These are phyloP conservation scores for Chymomyza costata DNA, from an alignment of 1,140 invertebrate species.

Conservation along the genomic window DNA sequence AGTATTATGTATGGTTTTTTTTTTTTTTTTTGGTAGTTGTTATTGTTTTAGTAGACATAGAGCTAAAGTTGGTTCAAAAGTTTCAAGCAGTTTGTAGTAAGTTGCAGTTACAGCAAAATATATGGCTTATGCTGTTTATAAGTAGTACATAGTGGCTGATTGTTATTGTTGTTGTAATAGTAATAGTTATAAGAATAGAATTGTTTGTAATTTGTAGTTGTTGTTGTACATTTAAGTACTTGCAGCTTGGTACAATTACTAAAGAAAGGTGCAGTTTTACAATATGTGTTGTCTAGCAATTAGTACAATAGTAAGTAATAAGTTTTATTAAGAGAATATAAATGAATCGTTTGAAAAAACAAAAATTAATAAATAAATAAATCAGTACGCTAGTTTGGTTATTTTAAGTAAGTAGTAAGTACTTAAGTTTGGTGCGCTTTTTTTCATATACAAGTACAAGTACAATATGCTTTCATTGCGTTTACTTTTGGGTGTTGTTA, in stretches of 20 bases:
- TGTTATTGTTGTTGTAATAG: constrained; percentile 36
- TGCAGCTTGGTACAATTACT: constrained; percentile 64
- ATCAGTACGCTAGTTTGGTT: constrained; percentile 32
- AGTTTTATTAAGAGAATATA: too few relatives aligned
- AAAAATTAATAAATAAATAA: constrained; percentile 29
- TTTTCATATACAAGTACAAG: too few relatives aligned
- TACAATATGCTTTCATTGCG: too few relatives aligned
- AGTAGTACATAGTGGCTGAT: too few relatives aligned
- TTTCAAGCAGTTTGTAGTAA: constrained; percentile 62
- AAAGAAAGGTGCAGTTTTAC: constrained; percentile 68
- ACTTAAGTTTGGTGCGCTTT: too few relatives aligned
- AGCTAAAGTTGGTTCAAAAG: constrained; percentile 55
- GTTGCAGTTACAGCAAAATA: too few relatives aligned
- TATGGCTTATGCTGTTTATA: too few relatives aligned
- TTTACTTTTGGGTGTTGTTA: too few relatives aligned
- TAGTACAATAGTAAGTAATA: too few relatives aligned
- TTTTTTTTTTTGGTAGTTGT: constrained; percentile 19
- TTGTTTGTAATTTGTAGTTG: constrained; percentile 35
- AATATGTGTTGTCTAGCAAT: too few relatives aligned
- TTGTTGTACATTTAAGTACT: constrained; percentile 33
- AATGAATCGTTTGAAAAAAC: too few relatives aligned
- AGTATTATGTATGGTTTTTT: constrained; percentile 45
- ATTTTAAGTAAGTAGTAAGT: constrained; percentile 7
- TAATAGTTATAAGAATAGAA: constrained; percentile 45
- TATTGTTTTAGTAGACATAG: constrained; percentile 64